A percentile compares a stretch with the other conserved stretches of the same genome.
These are phyloP conservation scores for Fissipunctia ypsillon DNA, from an alignment of 2,888 invertebrate genomes.

Conservation along the genomic window DNA sequence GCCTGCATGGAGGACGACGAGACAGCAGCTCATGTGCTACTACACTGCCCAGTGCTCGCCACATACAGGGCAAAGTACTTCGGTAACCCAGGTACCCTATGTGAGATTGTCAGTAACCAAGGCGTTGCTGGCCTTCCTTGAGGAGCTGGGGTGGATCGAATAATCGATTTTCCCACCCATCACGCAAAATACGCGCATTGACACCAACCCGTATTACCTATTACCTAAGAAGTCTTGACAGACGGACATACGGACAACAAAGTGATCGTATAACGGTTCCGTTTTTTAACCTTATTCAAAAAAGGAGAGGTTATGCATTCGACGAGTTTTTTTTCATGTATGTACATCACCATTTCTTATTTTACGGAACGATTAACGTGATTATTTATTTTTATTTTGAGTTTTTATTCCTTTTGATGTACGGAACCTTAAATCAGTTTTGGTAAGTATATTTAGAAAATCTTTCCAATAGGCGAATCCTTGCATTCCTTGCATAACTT, in stretches of 20 bases:
- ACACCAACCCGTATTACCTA: too few species aligned
- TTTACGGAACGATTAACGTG: background rate
- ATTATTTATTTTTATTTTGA: background rate
- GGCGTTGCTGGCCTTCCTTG: too few species aligned
- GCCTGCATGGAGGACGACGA: too few species aligned
- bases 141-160: too few species aligned
- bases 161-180: too few species aligned
- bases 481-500: slow-evolving; percentile 8
- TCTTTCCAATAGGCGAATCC: background rate
- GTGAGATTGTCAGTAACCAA: too few species aligned
- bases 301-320: background rate
- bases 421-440: background rate
- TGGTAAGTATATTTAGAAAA: background rate
- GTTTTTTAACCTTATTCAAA: background rate
- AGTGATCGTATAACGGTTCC: background rate
- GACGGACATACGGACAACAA: background rate
- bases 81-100: too few species aligned
- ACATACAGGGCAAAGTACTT: too few species aligned
- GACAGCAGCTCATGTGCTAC: too few species aligned
- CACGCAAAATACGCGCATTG: too few species aligned
- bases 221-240: background rate
- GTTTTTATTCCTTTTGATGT: background rate
- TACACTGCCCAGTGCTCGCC: too few species aligned
- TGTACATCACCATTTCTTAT: background rate
- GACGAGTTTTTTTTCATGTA: background rate